These are phyloP conservation scores for Brachypalpus laphriformis DNA, from an alignment of 2,888 invertebrate genomes.

Conservation along the genomic window DNA sequence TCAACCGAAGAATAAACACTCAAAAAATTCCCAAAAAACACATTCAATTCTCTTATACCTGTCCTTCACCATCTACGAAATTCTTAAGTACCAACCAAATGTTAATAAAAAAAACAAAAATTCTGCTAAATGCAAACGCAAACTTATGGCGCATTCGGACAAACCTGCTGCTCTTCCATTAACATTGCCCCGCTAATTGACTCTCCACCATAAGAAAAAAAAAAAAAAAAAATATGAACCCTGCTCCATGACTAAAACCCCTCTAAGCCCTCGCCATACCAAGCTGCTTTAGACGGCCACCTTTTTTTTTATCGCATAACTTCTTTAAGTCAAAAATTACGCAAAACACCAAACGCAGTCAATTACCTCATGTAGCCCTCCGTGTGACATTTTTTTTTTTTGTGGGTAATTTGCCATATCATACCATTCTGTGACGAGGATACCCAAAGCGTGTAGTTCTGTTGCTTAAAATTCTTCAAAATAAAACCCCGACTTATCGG, in stretches of 20 bases:
- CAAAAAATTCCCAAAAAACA: slow-evolving; percentile 37
- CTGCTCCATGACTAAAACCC: slow-evolving; percentile 6
- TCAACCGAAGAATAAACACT: slow-evolving; percentile 32
- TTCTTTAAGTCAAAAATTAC: slow-evolving; percentile 17
- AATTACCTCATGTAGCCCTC: slow-evolving; percentile 40
- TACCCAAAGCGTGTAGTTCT: not conserved
- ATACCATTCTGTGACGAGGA: slow-evolving; percentile 20
- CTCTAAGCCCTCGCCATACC: not conserved
- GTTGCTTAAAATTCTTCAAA: not conserved
- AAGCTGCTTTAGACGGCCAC: not conserved
- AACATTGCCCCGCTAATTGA: slow-evolving; percentile 51
- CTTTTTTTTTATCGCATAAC: slow-evolving; percentile 26
- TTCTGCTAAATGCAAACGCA: slow-evolving; percentile 42
- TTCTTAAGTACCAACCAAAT: slow-evolving; percentile 13
- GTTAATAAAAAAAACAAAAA: not conserved
- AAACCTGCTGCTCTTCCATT: slow-evolving; percentile 44
- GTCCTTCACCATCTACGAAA: slow-evolving; percentile 14
- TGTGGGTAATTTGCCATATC: not conserved
- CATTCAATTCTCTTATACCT: slow-evolving; percentile 37
- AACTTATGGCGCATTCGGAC: slow-evolving; percentile 24
- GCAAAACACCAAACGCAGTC: slow-evolving; percentile 29
- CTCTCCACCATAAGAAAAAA: not conserved
- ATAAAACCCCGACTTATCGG: slow-evolving; percentile 14
- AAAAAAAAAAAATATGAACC: slow-evolving; percentile 18
- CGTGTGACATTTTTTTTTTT: not conserved